Evolutionary conservation across 2,888 invertebrate species (phyloP).

Genomic region (Scaeva pyrastri): DNA sequence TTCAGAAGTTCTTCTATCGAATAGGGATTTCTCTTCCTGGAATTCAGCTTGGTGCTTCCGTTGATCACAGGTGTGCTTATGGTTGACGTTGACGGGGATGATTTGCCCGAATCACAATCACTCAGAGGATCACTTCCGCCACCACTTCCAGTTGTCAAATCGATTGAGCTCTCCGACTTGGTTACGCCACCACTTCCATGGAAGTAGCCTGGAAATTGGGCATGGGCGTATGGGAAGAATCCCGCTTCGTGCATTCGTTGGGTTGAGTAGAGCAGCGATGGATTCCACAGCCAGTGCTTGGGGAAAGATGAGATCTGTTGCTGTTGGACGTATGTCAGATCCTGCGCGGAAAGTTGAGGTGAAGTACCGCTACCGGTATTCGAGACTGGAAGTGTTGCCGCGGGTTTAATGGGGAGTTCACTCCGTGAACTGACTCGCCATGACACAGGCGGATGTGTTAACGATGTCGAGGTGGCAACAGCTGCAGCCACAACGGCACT

Average conservation of each 20-base stretch:
- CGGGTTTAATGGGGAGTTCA: conserved; percentile 81
- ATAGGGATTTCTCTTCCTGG: conserved; percentile 90
- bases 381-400: conserved; percentile 79
- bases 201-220: conserved; percentile 78
- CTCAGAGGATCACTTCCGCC: conserved; percentile 81
- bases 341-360: conserved; percentile 76
- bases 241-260: conserved; percentile 80
- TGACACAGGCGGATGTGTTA: conserved; percentile 72
- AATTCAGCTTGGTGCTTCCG: conserved; percentile 76
- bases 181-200: conserved; percentile 78
- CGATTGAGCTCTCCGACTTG: conserved; percentile 83
- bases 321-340: conserved; percentile 80
- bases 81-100: conserved; percentile 81
- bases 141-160: conserved; percentile 80
- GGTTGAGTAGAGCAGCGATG: conserved; percentile 82
- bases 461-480: conserved; percentile 71
- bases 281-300: conserved; percentile 84
- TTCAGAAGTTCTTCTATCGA: conserved; percentile 94
- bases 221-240: conserved; percentile 78
- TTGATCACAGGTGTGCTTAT: conserved; percentile 77
- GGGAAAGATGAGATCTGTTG: conserved; percentile 78
- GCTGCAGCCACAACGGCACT: conserved; percentile 63
- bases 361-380: conserved; percentile 41
- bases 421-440: conserved; percentile 68
- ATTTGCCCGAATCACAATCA: conserved; percentile 84